Percentiles rank a stretch among this genome's conserved stretches.
phyloP scores from a whole-genome alignment of 2,888 invertebrate species.

The Leucophenga montana region DNA sequence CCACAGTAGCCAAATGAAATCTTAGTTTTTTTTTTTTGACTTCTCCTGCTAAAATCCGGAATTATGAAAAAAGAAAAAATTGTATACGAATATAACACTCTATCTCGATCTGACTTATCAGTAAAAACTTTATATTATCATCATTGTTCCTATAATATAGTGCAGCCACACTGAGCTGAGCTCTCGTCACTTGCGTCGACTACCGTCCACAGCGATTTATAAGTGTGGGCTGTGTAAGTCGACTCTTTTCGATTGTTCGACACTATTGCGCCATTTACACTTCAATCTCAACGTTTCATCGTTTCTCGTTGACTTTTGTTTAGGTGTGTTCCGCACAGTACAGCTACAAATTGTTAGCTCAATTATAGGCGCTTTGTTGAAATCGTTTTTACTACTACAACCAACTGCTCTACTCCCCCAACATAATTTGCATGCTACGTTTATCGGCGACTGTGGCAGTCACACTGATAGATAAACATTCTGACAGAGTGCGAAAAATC shows the following conservation, averaged over 20 bases:
- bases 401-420: background rate
- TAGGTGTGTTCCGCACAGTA: background rate
- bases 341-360: conserved; percentile 23
- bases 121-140: too few species aligned
- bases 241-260: conserved; percentile 8
- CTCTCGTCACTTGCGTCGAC: too few species aligned
- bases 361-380: conserved; percentile 16
- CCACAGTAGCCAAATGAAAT: too few species aligned
- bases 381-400: background rate
- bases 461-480: background rate
- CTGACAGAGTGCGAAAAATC: too few species aligned
- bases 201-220: too few species aligned
- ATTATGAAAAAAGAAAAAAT: too few species aligned
- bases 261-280: conserved; percentile 20
- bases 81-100: too few species aligned
- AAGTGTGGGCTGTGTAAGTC: background rate
- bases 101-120: too few species aligned
- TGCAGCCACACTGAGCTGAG: too few species aligned
- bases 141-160: too few species aligned
- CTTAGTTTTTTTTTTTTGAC: too few species aligned
- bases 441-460: conserved; percentile 2
- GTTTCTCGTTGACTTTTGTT: background rate
- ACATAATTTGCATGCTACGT: background rate
- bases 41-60: too few species aligned
- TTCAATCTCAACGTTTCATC: conserved; percentile 13